These are phyloP conservation scores for Panulirus ornatus DNA, from an alignment of 1,140 invertebrate genomes.

Conservation along the genomic window DNA sequence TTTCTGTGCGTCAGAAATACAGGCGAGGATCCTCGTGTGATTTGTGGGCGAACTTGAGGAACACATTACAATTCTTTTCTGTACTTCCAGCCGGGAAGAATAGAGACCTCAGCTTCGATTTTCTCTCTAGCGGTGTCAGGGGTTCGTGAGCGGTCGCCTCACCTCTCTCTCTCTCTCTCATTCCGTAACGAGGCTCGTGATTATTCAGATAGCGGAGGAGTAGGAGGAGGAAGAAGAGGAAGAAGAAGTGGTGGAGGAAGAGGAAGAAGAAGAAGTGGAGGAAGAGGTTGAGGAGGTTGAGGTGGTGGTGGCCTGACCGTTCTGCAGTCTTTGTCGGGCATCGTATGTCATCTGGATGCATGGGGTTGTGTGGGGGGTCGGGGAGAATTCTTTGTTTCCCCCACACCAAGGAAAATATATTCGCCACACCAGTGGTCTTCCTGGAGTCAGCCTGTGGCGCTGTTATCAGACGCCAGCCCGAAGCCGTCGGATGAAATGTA, in stretches of 20 bases:
- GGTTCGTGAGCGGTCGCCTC: constrained; percentile 38
- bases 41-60: constrained; percentile 30
- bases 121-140: background rate
- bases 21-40: background rate
- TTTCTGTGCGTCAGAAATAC: too few relatives aligned
- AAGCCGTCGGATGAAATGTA: background rate
- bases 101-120: background rate
- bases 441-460: background rate
- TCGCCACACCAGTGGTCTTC: background rate
- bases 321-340: background rate
- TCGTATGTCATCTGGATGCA: constrained; percentile 13
- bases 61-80: constrained; percentile 37
- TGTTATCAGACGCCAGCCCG: background rate
- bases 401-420: background rate
- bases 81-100: background rate
- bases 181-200: constrained; percentile 52
- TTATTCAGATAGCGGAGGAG: constrained; percentile 35
- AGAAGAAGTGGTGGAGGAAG: too few relatives aligned
- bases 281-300: background rate
- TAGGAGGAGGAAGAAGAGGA: too few relatives aligned
- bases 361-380: background rate
- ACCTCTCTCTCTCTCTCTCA: constrained; percentile 54
- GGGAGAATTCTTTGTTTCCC: constrained; percentile 5
- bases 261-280: background rate
- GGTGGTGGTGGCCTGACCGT: background rate